phyloP scores from a whole-genome alignment of 2,797 vertebrate species.

The Acomys russatus region DNA sequence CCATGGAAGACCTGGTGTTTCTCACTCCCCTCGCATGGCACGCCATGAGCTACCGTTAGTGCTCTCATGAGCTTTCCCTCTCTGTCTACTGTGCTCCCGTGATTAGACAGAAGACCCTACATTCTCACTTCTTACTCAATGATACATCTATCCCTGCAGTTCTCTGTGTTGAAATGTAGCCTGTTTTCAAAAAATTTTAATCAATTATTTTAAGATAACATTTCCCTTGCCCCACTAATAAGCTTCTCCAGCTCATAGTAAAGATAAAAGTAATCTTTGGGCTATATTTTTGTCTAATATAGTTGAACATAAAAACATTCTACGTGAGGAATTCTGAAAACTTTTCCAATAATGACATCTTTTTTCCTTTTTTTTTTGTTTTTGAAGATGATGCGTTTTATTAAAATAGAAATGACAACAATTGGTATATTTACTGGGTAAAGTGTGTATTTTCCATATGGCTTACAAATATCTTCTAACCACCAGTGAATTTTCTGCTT shows the following conservation, averaged over 20 bases:
- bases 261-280: not conserved
- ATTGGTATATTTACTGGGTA: no score
- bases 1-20: constrained; percentile 37
- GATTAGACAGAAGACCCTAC: not conserved
- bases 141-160: not conserved
- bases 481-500: no score
- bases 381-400: no score
- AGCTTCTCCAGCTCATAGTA: not conserved
- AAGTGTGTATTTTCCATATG: no score
- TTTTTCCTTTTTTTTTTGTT: no score
- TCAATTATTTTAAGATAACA: not conserved
- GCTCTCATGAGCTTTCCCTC: not conserved
- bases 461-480: no score
- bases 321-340: constrained; percentile 4
- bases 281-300: not conserved
- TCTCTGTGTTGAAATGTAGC: constrained; percentile 12
- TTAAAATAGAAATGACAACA: no score
- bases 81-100: not conserved
- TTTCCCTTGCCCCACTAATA: not conserved
- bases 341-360: not conserved
- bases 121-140: not conserved
- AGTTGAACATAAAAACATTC: not conserved
- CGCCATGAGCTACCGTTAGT: not conserved
- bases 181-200: no score
- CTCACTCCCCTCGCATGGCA: not conserved